A percentile compares a stretch with the other conserved stretches of the same genome.
These are phyloP conservation scores for Plotosus lineatus DNA, from an alignment of 2,113 vertebrate species.

Conservation along the genomic window DNA sequence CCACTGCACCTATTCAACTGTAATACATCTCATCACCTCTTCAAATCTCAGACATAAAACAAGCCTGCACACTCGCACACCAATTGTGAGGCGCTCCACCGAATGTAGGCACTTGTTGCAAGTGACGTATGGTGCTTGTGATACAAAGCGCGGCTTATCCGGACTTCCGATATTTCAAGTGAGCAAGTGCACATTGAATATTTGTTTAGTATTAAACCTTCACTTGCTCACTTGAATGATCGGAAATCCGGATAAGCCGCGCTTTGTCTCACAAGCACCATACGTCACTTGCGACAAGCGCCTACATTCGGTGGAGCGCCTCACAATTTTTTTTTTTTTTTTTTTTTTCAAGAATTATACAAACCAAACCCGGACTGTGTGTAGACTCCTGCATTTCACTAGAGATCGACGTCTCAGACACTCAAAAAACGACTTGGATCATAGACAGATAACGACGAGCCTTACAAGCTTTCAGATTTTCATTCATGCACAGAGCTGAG, in stretches of 20 bases:
- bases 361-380: neutral
- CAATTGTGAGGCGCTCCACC: too few species aligned
- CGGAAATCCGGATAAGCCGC: too few species aligned
- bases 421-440: neutral
- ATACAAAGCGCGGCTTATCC: too few species aligned
- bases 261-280: too few species aligned
- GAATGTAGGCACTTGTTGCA: too few species aligned
- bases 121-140: too few species aligned
- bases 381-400: neutral
- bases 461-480: slow-evolving; percentile 6
- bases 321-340: neutral
- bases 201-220: too few species aligned
- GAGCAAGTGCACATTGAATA: neutral
- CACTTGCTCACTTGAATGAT: too few species aligned
- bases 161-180: too few species aligned
- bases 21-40: neutral
- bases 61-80: neutral
- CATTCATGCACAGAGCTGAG: slow-evolving; percentile 43
- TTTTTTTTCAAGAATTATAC: neutral
- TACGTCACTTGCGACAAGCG: too few species aligned
- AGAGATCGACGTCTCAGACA: neutral
- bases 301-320: too few species aligned
- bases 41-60: neutral
- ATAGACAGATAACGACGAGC: neutral
- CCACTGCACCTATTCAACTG: neutral